These are phyloP conservation scores for Brenthis daphne DNA, from an alignment of 2,888 invertebrate genomes.

Conservation along the genomic window DNA sequence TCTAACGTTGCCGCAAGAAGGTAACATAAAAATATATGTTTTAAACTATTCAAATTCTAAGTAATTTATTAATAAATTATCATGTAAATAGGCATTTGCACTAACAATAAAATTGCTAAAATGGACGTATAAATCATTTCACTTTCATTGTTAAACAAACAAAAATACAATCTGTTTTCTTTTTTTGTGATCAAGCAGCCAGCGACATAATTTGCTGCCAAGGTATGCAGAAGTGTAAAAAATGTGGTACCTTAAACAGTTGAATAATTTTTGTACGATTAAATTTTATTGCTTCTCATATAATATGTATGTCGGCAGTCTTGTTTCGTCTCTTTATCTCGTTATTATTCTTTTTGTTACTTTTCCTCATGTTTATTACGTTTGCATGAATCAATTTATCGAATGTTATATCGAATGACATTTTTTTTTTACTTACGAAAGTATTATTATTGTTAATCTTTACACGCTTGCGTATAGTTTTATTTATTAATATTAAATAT, in stretches of 20 bases:
- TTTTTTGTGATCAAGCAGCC: slow-evolving; percentile 76
- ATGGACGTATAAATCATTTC: not conserved
- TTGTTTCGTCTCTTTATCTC: slow-evolving; percentile 12
- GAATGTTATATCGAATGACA: slow-evolving; percentile 23
- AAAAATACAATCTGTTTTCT: slow-evolving; percentile 58
- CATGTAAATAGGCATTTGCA: no score
- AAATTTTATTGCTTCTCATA: slow-evolving; percentile 28
- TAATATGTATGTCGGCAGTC: slow-evolving; percentile 20
- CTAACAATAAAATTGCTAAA: not conserved
- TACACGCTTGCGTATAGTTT: slow-evolving; percentile 8
- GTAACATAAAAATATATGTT: slow-evolving; percentile 69
- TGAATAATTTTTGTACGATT: slow-evolving; percentile 20
- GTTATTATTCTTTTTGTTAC: slow-evolving; percentile 15
- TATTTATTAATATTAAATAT: slow-evolving; percentile 9
- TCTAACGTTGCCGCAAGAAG: slow-evolving; percentile 97
- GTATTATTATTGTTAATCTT: not conserved
- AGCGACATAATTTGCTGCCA: slow-evolving; percentile 81
- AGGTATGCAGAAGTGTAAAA: slow-evolving; percentile 66
- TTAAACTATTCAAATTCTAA: no score
- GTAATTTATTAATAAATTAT: no score
- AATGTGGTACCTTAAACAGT: slow-evolving; percentile 22
- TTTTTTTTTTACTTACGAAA: not conserved
- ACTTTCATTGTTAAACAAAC: slow-evolving; percentile 11
- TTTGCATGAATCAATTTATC: slow-evolving; percentile 30
- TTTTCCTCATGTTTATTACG: slow-evolving; percentile 4